Evolutionary conservation across 2,797 vertebrate genomes (phyloP).

Genomic region (Stomatorhinus walkeri): DNA sequence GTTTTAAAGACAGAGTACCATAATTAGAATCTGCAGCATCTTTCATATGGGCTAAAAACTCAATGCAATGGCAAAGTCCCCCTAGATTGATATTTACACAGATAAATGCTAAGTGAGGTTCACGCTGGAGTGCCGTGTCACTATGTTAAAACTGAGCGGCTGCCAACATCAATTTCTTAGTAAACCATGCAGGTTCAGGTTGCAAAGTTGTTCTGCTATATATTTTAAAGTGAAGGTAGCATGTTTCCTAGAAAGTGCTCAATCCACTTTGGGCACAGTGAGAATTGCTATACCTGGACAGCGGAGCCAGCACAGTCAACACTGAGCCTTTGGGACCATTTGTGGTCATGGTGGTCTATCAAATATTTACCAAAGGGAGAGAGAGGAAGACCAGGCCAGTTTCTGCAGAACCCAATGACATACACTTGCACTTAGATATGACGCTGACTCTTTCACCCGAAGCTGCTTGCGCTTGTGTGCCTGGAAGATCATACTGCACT

Average conservation of each 20-base stretch:
- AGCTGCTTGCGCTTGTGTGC: neutral
- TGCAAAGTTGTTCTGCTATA: neutral
- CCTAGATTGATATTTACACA: neutral
- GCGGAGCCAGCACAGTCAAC: neutral
- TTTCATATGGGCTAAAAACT: neutral
- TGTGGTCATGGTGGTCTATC: neutral
- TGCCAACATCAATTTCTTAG: neutral
- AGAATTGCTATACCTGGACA: neutral
- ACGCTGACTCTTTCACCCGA: neutral
- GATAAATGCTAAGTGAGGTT: neutral
- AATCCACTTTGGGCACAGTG: neutral
- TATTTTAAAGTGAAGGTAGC: neutral
- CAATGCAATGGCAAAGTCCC: neutral
- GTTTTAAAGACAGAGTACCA: neutral
- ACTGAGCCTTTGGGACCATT: neutral
- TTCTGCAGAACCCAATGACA: neutral
- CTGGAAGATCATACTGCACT: too few relatives aligned
- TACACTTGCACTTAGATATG: neutral
- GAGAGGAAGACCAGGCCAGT: neutral
- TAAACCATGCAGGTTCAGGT: neutral
- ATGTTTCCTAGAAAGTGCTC: neutral
- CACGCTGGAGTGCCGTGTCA: neutral
- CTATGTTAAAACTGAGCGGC: neutral
- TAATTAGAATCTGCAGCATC: neutral
- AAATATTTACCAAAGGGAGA: neutral